Percentiles rank a stretch among this genome's conserved stretches.
These are phyloP conservation scores for Calyptomena viridis DNA, from an alignment of 2,113 vertebrate genomes.

Conservation along the genomic window DNA sequence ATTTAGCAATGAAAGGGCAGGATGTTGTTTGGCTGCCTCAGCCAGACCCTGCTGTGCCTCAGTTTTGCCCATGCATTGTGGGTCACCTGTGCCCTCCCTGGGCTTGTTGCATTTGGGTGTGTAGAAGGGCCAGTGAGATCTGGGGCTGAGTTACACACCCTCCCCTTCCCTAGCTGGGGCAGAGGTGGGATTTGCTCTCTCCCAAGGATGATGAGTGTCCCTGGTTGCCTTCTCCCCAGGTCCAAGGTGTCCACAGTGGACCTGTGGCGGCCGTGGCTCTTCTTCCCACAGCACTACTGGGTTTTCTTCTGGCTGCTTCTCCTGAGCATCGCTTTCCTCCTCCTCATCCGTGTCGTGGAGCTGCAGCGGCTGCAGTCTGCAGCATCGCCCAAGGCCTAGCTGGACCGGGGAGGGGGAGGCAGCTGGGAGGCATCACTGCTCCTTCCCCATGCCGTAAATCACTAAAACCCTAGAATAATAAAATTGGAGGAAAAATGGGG, in stretches of 20 bases:
- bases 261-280: constrained; percentile 42
- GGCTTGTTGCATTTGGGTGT: not conserved
- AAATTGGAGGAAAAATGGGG: not conserved
- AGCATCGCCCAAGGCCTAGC: constrained; percentile 5
- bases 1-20: too few species aligned
- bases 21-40: not conserved
- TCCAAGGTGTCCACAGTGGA: constrained; percentile 20
- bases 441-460: accelerated
- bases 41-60: not conserved
- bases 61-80: accelerated
- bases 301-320: constrained; percentile 69
- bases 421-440: not conserved
- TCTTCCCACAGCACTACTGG: constrained; percentile 64
- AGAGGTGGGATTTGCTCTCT: not conserved
- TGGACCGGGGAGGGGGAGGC: accelerated
- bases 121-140: not conserved
- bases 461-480: constrained; percentile 24
- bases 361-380: constrained; percentile 34
- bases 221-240: constrained; percentile 34
- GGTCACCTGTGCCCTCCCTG: accelerated
- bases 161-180: not conserved
- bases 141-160: not conserved
- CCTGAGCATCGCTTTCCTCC: constrained; percentile 65
- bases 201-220: accelerated
- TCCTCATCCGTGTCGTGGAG: constrained; percentile 57